Base-by-base conservation (phyloP, 2,113 vertebrate genomes). In the Channa maculata region DNA sequence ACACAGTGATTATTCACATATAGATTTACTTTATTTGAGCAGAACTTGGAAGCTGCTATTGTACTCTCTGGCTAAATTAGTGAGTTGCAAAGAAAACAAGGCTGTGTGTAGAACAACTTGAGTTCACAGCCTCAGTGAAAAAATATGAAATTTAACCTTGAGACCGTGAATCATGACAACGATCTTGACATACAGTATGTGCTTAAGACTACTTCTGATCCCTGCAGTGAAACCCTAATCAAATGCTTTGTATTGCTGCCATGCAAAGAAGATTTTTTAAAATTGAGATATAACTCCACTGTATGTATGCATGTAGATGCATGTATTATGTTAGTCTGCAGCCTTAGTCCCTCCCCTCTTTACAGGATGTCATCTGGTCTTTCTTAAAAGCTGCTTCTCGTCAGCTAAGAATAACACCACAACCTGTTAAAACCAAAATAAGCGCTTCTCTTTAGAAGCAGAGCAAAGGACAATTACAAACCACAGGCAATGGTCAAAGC, bases 111-210 rank as follows among this genome's bases (percentile, higher is more conserved):
- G 70, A 6, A 63, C 59, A 84, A 80, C 53, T 11, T 49, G 14
- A 80, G 59, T 85, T 83, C 79, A 73, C 44, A 65, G 45, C 64
- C 58, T 75, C 41, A 8, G 38, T 15, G 8, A 57, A 71, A 79
- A 70, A 75, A 83, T 84, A 41, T 54, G n/a, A 79, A 70, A 65
- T 65, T 54, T 62, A 79, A 74, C 77, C 78, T 48, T 75, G 52
- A 70, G 71, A 77, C 7, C 10, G 45, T 50, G 43, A 24, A 24
- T 24, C 24, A 24, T 24, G 24, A 24, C 24, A 24, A 24, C 24
- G 1, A 24, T 24, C 24, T 24, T 24, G 24, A 24, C 24, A 24
- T 24, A 24, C 24, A 24, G 24, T 24, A 71, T 54, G 65, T 75
- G 33, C 11, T 53, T n/a, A 0, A 39, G n/a, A 8, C n/a, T 55